Evolutionary conservation across 2,113 vertebrate species (phyloP).

Genomic region (Boleophthalmus pectinirostris): DNA sequence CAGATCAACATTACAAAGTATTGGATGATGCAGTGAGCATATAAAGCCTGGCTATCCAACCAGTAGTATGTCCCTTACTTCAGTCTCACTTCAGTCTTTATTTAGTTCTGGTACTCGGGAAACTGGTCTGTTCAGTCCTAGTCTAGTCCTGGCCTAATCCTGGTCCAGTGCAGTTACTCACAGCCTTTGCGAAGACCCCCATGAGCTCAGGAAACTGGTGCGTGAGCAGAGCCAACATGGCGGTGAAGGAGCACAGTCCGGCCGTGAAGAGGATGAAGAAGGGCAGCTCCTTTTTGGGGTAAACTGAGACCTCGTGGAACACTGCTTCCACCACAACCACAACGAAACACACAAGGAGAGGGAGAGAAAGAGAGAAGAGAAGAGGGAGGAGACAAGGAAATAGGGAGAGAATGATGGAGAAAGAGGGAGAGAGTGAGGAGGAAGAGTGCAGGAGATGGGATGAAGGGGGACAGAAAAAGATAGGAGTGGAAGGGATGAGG

Average conservation of each 20-base stretch:
- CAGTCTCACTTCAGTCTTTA: neutral
- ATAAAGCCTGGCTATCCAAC: too few species aligned
- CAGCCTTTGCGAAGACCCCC: slow-evolving; percentile 98
- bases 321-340: slow-evolving; percentile 78
- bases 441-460: too few species aligned
- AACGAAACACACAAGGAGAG: slow-evolving; percentile 11
- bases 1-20: too few species aligned
- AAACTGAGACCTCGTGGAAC: slow-evolving; percentile 99
- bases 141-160: neutral
- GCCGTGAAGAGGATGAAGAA: slow-evolving; percentile 99
- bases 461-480: too few species aligned
- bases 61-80: too few species aligned
- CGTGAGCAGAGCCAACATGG: slow-evolving; percentile 97
- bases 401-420: too few species aligned
- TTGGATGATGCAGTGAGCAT: too few species aligned
- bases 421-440: neutral
- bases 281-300: slow-evolving; percentile 98
- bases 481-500: too few species aligned
- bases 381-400: too few species aligned
- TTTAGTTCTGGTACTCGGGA: too few species aligned
- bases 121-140: neutral
- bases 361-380: neutral
- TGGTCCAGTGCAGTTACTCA: slow-evolving; percentile 70
- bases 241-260: slow-evolving; percentile 97
- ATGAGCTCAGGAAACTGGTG: slow-evolving; percentile 99